Evolutionary conservation across 2,797 vertebrate genomes (phyloP).

Genomic region (Aythya fuligula): DNA sequence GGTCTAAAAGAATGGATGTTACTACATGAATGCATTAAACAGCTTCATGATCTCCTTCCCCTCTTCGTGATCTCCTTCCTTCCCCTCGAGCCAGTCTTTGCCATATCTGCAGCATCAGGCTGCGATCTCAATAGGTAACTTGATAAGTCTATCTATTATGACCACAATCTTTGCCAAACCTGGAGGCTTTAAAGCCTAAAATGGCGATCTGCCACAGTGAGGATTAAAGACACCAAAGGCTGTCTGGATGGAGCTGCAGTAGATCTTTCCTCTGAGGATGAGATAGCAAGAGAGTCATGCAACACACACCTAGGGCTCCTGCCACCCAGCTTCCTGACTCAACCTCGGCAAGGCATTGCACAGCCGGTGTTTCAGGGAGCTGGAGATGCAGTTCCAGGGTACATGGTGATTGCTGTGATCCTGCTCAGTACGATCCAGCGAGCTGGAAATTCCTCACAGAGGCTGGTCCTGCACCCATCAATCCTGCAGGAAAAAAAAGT

Average conservation of each 20-base stretch:
- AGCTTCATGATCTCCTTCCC: not conserved
- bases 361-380: accelerated
- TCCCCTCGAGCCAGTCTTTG: not conserved
- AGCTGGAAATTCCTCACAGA: not conserved
- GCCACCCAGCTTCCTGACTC: not conserved
- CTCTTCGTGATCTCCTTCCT: not conserved
- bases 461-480: not conserved
- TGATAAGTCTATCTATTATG: not conserved
- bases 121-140: not conserved
- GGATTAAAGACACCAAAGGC: slow-evolving; percentile 2
- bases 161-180: slow-evolving; percentile 12
- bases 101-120: not conserved
- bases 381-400: not conserved
- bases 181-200: slow-evolving; percentile 32
- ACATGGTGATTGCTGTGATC: not conserved
- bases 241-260: not conserved
- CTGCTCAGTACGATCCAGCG: accelerated
- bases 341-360: not conserved
- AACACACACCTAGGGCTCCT: not conserved
- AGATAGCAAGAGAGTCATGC: not conserved
- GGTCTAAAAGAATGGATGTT: not conserved
- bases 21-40: not conserved
- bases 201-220: not conserved
- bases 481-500: not conserved
- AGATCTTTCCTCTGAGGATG: not conserved